Conservation (phyloP, 1,140 invertebrate species). For the Cardiocondyla obscurior region DNA sequence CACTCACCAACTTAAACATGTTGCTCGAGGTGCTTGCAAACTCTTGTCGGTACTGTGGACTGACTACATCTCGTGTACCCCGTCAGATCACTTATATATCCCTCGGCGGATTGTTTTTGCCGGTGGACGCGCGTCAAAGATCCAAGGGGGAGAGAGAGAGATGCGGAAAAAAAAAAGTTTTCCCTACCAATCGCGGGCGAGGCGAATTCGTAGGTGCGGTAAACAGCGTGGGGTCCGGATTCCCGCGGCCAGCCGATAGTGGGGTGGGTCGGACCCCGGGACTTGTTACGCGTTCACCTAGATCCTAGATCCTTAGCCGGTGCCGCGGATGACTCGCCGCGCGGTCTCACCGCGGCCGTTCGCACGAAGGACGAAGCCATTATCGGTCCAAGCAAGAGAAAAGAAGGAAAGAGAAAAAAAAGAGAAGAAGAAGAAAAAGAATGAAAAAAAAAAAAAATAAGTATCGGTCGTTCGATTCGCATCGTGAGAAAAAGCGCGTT, state of each 20-base stretch:
- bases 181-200: conserved; percentile 28
- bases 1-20: conserved; percentile 82
- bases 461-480: conserved; percentile 67
- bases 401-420: conserved; percentile 68
- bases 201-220: conserved; percentile 36
- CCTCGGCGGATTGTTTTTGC: conserved; percentile 45
- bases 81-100: conserved; percentile 77
- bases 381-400: conserved; percentile 64
- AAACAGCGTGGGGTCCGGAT: not conserved
- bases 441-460: conserved; percentile 70
- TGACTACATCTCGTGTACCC: conserved; percentile 68
- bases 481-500: conserved; percentile 75
- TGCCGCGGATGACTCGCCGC: conserved; percentile 61
- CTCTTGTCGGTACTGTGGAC: conserved; percentile 75
- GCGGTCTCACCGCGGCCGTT: conserved; percentile 51
- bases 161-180: conserved; percentile 69
- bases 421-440: conserved; percentile 70
- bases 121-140: conserved; percentile 9
- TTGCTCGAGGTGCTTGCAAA: conserved; percentile 63
- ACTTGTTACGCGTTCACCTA: conserved; percentile 58
- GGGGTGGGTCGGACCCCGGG: conserved; percentile 3
- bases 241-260: not conserved
- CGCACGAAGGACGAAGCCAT: conserved; percentile 75
- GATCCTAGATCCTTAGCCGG: conserved; percentile 51
- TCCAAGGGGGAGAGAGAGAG: conserved; percentile 40